Percentiles rank a stretch among this genome's conserved stretches.
Conservation (phyloP, 2,888 invertebrate species). For the Monopis laevigella region DNA sequence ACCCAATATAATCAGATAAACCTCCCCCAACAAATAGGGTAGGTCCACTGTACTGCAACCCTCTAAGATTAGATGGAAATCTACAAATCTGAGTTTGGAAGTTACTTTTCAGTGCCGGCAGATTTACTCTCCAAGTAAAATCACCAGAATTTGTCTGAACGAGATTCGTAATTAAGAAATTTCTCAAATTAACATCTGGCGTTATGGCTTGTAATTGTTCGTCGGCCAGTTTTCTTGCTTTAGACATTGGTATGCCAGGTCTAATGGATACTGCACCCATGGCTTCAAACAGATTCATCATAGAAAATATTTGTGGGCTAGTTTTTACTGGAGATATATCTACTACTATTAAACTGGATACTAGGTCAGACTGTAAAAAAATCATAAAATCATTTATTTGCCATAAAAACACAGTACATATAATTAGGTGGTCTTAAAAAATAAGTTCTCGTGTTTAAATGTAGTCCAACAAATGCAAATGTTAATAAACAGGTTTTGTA, state of each 20-base stretch:
- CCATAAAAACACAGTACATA: too few relatives aligned
- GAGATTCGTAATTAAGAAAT: slow-evolving; percentile 89
- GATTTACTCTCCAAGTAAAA: slow-evolving; percentile 83
- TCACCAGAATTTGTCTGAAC: slow-evolving; percentile 70
- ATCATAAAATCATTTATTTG: too few relatives aligned
- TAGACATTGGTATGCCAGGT: slow-evolving; percentile 70
- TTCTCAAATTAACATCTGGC: slow-evolving; percentile 67
- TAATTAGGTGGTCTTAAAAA: too few relatives aligned
- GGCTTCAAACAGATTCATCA: slow-evolving; percentile 73
- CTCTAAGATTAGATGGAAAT: slow-evolving; percentile 68
- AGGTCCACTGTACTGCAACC: slow-evolving; percentile 70
- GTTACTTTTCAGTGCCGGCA: slow-evolving; percentile 74
- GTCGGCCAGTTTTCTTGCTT: slow-evolving; percentile 73
- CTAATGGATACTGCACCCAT: slow-evolving; percentile 71
- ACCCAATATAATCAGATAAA: slow-evolving; percentile 84
- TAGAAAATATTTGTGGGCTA: slow-evolving; percentile 69
- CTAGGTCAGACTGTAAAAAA: slow-evolving; percentile 62
- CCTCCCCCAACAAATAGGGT: slow-evolving; percentile 86
- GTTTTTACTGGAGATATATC: slow-evolving; percentile 76
- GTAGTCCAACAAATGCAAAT: too few relatives aligned
- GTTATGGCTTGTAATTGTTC: slow-evolving; percentile 69
- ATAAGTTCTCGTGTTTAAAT: too few relatives aligned
- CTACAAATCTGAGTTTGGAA: slow-evolving; percentile 70
- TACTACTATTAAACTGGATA: slow-evolving; percentile 74
- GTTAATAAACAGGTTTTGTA: too few relatives aligned